Evolutionary conservation across 2,113 vertebrate species (phyloP).

Genomic region (Cricetomys ansorgei): DNA sequence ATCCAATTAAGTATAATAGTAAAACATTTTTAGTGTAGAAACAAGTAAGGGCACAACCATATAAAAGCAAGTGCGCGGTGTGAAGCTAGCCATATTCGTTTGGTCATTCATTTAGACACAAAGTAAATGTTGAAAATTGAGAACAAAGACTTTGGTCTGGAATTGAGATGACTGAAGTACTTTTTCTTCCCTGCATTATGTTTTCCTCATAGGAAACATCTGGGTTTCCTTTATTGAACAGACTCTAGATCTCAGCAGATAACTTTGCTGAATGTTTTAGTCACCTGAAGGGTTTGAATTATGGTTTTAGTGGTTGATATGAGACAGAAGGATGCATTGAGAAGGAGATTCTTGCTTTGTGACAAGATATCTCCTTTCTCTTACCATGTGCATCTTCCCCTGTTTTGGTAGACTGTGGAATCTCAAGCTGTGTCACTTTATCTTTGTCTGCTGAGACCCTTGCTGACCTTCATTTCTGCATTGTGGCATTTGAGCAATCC

Average conservation of each 20-base stretch:
- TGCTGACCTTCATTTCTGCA: neutral
- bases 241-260: conserved; percentile 25
- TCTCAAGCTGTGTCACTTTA: neutral
- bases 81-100: neutral
- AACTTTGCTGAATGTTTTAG: neutral
- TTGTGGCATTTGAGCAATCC: neutral
- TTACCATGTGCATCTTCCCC: neutral
- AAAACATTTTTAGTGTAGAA: neutral
- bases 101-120: conserved; percentile 54
- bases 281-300: neutral
- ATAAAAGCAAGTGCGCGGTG: neutral
- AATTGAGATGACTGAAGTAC: neutral
- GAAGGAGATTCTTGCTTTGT: neutral
- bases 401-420: neutral
- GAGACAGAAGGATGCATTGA: neutral
- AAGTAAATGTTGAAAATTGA: conserved; percentile 12
- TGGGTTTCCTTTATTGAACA: conserved; percentile 71
- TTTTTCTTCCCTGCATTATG: conserved; percentile 62
- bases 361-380: neutral
- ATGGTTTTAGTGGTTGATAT: neutral
- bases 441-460: neutral
- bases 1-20: conserved; percentile 9
- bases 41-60: neutral
- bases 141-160: conserved; percentile 47
- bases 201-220: conserved; percentile 61